Evolutionary conservation across 2,888 invertebrate species (phyloP).

Genomic region (Zaprionus obscuricornis): DNA sequence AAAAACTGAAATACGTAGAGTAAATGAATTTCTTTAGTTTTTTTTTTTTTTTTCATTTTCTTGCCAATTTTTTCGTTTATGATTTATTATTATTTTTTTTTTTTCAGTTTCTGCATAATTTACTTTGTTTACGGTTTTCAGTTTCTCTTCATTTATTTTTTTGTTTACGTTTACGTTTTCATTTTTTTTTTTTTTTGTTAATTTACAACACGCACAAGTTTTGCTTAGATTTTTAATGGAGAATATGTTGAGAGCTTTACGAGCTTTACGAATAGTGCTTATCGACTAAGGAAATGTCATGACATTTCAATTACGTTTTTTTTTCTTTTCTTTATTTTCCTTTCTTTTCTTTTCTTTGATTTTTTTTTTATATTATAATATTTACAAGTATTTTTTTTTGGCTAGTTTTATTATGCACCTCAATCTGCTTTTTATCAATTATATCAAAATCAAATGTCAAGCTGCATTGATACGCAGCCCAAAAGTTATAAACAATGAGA

Average conservation of each 20-base stretch:
- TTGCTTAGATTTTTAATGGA: constrained; percentile 61
- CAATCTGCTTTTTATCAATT: constrained; percentile 19
- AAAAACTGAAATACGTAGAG: constrained; percentile 11
- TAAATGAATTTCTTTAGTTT: constrained; percentile 20
- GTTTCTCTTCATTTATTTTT: neutral
- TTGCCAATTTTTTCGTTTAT: constrained; percentile 11
- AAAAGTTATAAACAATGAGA: constrained; percentile 11
- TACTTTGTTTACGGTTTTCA: constrained; percentile 10
- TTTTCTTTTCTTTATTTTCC: too few species aligned
- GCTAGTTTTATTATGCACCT: constrained; percentile 33
- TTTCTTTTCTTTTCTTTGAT: too few species aligned
- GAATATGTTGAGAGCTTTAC: constrained; percentile 53
- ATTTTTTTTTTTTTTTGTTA: constrained; percentile 28
- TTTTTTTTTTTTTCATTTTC: constrained; percentile 8
- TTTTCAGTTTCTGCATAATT: constrained; percentile 6
- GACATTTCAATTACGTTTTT: too few species aligned
- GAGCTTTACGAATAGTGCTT: constrained; percentile 34
- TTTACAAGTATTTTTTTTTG: constrained; percentile 59
- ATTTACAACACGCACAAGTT: constrained; percentile 74
- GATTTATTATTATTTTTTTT: constrained; percentile 6
- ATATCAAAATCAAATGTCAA: constrained; percentile 43
- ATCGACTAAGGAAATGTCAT: constrained; percentile 33
- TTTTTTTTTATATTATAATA: constrained; percentile 40
- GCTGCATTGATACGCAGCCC: constrained; percentile 28
- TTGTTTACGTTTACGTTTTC: constrained; percentile 1